phyloP scores from a whole-genome alignment of 2,113 vertebrate genomes.

The Arvicanthis niloticus region DNA sequence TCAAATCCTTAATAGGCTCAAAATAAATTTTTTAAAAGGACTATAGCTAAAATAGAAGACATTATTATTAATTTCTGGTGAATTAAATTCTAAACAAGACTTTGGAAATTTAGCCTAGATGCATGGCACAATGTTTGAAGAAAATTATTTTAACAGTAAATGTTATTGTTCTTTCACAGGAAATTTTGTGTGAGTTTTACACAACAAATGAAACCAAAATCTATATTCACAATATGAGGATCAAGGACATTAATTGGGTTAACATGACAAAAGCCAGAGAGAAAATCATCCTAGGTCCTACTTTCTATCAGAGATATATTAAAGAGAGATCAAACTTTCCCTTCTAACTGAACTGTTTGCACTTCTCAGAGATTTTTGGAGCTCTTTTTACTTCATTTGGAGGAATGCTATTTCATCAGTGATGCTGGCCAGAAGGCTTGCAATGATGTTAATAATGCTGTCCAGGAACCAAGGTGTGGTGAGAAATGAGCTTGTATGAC shows the following conservation, averaged over 20 bases:
- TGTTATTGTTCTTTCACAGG: constrained; percentile 5
- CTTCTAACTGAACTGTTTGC: background rate
- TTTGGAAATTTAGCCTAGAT: constrained; percentile 67
- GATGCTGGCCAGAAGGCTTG: background rate
- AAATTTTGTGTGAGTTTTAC: constrained; percentile 53
- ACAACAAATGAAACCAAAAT: constrained; percentile 24
- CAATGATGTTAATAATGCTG: background rate
- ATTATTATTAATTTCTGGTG: constrained; percentile 74
- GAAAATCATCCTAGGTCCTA: background rate
- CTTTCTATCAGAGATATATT: constrained; percentile 11
- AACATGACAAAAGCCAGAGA: constrained; percentile 29
- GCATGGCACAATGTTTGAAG: constrained; percentile 53
- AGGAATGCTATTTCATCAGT: background rate
- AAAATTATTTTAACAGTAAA: constrained; percentile 71
- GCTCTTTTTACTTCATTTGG: background rate
- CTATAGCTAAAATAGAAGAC: constrained; percentile 67
- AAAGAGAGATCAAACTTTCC: background rate
- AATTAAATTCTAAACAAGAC: constrained; percentile 68
- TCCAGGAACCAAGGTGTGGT: background rate
- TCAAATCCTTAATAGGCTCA: background rate
- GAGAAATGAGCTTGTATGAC: background rate
- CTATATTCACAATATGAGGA: background rate
- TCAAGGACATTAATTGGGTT: background rate
- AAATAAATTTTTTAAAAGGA: background rate
- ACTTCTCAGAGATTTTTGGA: constrained; percentile 37